Evolutionary conservation across 2,113 vertebrate genomes (phyloP), one percentile per base, ranked within the genome.

Genomic region (Pampusana beccarii): DNA sequence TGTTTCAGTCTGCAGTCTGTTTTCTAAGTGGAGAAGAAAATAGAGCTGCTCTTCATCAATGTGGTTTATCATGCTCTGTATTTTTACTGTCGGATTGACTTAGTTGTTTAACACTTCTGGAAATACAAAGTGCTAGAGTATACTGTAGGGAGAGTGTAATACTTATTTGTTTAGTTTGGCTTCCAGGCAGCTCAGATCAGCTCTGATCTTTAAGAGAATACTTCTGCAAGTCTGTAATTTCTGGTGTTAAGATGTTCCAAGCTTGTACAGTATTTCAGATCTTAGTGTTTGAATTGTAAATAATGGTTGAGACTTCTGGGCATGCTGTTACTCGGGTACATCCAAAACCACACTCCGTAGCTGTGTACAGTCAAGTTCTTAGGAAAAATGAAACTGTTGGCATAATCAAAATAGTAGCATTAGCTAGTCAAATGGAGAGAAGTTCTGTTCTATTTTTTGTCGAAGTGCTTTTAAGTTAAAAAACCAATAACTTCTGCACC

Each of bases 231-330:
- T 74, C 80, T 91, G 38, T 94, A 80, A 81, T 91, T 93, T 84
- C 65, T 88, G 64, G 12, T 74, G 51, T 62, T 77, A 46, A 66
- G 65, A 36, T 80, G 42, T 77, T 88, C 72, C 29, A 71, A 46
- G 82, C 51, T 80, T 48, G 29, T 70, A 56, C 42, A 38, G 33
- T 26, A 54, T 92, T 94, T 95, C 80, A 94, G 19, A 54, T 83
- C 65, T 80, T 46, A 33, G 13, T 88, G 80, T 93, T 81, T 92
- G 92, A 81, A 51, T 86, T 93, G 82, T 94, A 86, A 96, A 66
- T 88, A 50, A 18, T 50, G 25, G 61, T 81, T 80, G 51, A 40
- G 58, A 72, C 90, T 75, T n/a, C 57, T 72, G 75, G 71, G n/a
- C 10, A 2, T 24, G 77, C 70, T 79, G 82, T 66, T 88, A 26